Evolutionary conservation across 1,140 invertebrate species (phyloP).

Genomic region (Dolichoris vasculosae): DNA sequence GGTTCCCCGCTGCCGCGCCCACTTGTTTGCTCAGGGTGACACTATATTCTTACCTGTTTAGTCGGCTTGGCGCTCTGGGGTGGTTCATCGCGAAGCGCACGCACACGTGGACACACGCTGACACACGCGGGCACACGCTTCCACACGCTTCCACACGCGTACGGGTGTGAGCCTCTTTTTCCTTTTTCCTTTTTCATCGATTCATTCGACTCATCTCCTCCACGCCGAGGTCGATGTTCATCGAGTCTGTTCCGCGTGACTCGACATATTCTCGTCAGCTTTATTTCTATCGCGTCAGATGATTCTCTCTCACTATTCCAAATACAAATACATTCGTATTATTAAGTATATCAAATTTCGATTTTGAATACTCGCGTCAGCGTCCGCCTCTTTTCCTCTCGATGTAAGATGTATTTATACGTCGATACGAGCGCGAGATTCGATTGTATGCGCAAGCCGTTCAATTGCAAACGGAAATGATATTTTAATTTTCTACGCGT

Average conservation of each 20-base stretch:
- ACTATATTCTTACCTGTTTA: constrained; percentile 43
- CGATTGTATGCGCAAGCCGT: neutral
- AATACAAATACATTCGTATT: neutral
- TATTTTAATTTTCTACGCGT: neutral
- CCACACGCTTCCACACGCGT: too few species aligned
- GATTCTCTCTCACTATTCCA: neutral
- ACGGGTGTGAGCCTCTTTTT: too few species aligned
- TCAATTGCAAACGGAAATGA: neutral
- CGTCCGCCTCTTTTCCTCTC: neutral
- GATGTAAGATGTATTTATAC: neutral
- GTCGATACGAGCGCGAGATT: neutral
- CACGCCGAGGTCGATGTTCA: neutral
- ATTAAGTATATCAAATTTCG: constrained; percentile 16
- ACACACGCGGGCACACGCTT: neutral
- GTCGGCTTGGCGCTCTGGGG: neutral
- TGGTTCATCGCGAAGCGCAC: neutral
- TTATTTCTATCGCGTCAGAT: neutral
- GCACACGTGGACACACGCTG: too few species aligned
- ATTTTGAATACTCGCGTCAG: neutral
- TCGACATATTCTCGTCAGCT: neutral
- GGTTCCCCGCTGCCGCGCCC: constrained; percentile 38
- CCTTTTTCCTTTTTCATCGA: neutral
- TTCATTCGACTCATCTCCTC: neutral
- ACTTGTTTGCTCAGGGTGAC: constrained; percentile 48
- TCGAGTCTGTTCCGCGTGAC: constrained; percentile 21